Base-by-base conservation (phyloP, 2,888 invertebrate species). In the Quadroppia sp. region DNA sequence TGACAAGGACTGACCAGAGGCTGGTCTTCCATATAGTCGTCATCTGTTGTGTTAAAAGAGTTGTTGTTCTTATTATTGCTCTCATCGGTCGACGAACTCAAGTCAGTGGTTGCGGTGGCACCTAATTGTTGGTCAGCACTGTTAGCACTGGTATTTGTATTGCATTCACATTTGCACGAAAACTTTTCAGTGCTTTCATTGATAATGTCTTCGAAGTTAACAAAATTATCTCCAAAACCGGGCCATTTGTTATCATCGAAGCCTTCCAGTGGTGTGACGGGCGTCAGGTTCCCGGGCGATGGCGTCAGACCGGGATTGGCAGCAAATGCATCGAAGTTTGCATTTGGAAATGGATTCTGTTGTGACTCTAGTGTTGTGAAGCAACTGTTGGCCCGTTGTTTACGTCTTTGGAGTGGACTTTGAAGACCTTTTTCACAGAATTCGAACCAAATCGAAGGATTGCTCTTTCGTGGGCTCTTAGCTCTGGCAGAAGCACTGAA, bases 341-440 rank as follows among this genome's bases (percentile, higher is more conserved):
- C n/a, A 32, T 67, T 48, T 48, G 50, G 30, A 23, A 71, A 74
- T 20, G 69, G 69, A 32, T 71, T 74, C 25, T 53, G 53, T 53
- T 75, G 70, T 42, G 59, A 50, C 13, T 75, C 71, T 40, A 71
- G 28, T 6, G 13, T 56, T 20, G 71, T 48, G 50, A 70, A 75
- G 28, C 75, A 75, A 74, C 74, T 74, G 20, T 74, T 74, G 25
- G 59, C 64, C n/a, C 71, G 74, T 20, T 71, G 30, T 72, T 71
- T 74, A 36, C 82, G 79, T 15, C 77, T 72, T 40, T 79, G 79
- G 32, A 82, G 80, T 3, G 85, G 83, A 75, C 82, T 82, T 71
- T 84, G 82, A n/a, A 87, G 83, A 0, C 87, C 88, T 76, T 81
- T 79, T 75, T 82, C 80, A 71, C 82, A 81, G 78, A 82, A 83